Evolutionary conservation across 2,888 invertebrate genomes (phyloP).

Genomic region (Netelia melanura): DNA sequence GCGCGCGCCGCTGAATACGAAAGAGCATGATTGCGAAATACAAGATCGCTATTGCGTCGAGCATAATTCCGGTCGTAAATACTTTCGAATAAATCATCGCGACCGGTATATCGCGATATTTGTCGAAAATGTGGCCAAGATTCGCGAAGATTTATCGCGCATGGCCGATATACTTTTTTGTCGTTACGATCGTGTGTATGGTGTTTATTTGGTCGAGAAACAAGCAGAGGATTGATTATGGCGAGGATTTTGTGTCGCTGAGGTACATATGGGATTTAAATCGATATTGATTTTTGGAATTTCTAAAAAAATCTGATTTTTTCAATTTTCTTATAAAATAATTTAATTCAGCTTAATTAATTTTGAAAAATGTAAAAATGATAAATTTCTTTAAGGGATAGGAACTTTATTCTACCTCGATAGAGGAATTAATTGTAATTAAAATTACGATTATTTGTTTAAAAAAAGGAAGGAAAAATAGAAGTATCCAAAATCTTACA

Average conservation of each 20-base stretch:
- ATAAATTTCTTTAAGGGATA: no score
- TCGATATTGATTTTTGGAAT: background rate
- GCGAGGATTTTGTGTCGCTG: slow-evolving; percentile 73
- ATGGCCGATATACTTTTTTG: slow-evolving; percentile 75
- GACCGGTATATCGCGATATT: slow-evolving; percentile 11
- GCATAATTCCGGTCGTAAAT: slow-evolving; percentile 17
- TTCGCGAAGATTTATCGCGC: slow-evolving; percentile 78
- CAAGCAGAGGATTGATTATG: slow-evolving; percentile 70
- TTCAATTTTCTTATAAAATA: no score
- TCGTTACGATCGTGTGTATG: slow-evolving; percentile 73
- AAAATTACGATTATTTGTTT: no score
- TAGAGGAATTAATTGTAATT: no score
- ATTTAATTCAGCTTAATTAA: no score
- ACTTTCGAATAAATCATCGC: background rate
- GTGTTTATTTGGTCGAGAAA: slow-evolving; percentile 78
- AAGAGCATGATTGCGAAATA: slow-evolving; percentile 24
- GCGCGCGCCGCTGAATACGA: background rate
- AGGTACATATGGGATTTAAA: slow-evolving; percentile 67
- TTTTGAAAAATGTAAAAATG: no score
- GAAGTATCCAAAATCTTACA: no score
- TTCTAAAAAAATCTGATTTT: no score
- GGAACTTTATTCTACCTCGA: no score
- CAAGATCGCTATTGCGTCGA: slow-evolving; percentile 21
- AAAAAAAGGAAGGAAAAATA: no score
- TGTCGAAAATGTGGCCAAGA: slow-evolving; percentile 79